Conservation (phyloP, 1,140 invertebrate genomes). For the Cardiocondyla obscurior region DNA sequence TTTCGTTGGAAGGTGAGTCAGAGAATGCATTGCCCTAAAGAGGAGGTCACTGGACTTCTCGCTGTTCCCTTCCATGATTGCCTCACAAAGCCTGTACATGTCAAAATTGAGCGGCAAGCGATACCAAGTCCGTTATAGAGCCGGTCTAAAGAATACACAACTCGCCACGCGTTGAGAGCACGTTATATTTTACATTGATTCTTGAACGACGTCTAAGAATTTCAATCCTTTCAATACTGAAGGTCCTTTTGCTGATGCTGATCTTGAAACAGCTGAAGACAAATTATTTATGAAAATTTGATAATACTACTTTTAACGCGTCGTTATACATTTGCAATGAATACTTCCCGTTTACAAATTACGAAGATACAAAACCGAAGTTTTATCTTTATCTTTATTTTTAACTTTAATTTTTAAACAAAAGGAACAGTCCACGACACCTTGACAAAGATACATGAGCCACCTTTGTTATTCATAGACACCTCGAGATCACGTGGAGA, state of each 20-base stretch:
- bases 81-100: slow-evolving; percentile 11
- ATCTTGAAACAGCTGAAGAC: not conserved
- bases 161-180: not conserved
- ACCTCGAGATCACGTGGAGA: not conserved
- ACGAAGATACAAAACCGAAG: not conserved
- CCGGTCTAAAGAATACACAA: not conserved
- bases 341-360: not conserved
- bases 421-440: not conserved
- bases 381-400: no score
- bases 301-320: not conserved
- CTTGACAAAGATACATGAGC: not conserved
- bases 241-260: not conserved
- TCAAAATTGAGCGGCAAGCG: slow-evolving; percentile 9
- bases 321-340: not conserved
- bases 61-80: not conserved
- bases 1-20: not conserved
- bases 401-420: not conserved
- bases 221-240: not conserved
- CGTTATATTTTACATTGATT: not conserved
- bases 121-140: not conserved
- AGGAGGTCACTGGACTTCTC: not conserved
- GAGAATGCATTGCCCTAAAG: slow-evolving; percentile 29
- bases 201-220: not conserved
- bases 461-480: slow-evolving; percentile 18
- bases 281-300: slow-evolving; percentile 19